Percentiles rank a stretch among this genome's conserved stretches.
Evolutionary conservation across 2,113 vertebrate genomes (phyloP).

Genomic region (Alligator mississippiensis): DNA sequence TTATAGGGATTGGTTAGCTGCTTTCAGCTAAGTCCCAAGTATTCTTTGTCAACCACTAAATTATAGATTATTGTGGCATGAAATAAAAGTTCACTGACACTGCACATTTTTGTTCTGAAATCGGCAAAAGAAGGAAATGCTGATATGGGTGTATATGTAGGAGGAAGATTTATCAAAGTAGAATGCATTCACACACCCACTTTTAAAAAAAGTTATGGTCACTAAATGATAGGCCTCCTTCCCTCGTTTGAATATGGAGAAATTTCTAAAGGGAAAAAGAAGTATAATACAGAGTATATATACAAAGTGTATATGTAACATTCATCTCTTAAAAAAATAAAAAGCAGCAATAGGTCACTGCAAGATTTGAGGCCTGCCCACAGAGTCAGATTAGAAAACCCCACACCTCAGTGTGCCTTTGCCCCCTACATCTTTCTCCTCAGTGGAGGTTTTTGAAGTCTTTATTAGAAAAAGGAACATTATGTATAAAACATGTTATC

Average conservation of each 20-base stretch:
- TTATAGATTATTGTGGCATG: conserved; percentile 57
- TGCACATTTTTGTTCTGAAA: conserved; percentile 67
- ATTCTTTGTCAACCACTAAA: conserved; percentile 62
- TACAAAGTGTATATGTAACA: neutral
- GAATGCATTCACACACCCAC: conserved; percentile 60
- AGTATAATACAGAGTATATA: neutral
- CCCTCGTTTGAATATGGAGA: conserved; percentile 46
- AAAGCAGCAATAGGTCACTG: neutral
- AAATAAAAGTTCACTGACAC: conserved; percentile 58
- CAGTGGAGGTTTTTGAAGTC: neutral
- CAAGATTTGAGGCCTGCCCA: neutral
- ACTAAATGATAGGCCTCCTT: conserved; percentile 71
- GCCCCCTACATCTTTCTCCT: neutral
- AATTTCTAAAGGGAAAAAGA: neutral
- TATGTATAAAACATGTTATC: neutral
- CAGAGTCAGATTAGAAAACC: neutral
- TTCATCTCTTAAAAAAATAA: conserved; percentile 27
- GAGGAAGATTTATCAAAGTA: conserved; percentile 71
- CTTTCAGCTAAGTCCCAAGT: conserved; percentile 31
- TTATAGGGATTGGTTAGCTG: conserved; percentile 46
- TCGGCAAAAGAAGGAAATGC: conserved; percentile 65
- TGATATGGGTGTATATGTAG: conserved; percentile 62
- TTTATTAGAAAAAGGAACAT: neutral
- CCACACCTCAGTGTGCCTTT: neutral
- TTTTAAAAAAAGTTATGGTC: conserved; percentile 52